These are phyloP conservation scores for Alsophila aescularia DNA, from an alignment of 2,888 invertebrate species.

Conservation along the genomic window DNA sequence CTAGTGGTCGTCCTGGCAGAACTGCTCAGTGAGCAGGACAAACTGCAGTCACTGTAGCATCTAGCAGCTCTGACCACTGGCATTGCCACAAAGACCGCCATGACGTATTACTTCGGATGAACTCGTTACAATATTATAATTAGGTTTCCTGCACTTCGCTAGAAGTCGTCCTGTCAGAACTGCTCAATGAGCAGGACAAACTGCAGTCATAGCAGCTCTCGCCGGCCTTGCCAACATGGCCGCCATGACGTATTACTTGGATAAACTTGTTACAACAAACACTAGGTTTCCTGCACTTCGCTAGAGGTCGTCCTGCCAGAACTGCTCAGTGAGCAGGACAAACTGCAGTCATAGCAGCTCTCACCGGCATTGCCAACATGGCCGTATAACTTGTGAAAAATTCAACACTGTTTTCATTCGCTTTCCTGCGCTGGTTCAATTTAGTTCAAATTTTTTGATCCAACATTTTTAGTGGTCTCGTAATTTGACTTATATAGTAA, in stretches of 20 bases:
- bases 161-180: conserved; percentile 42
- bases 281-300: conserved; percentile 72
- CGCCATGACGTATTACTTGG: conserved; percentile 86
- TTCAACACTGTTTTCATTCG: too few relatives aligned
- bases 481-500: too few relatives aligned
- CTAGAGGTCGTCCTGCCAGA: conserved; percentile 34
- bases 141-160: conserved; percentile 72
- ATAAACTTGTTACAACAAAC: conserved; percentile 22
- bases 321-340: conserved; percentile 91
- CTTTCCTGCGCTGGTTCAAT: too few relatives aligned
- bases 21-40: conserved; percentile 91
- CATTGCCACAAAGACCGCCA: conserved; percentile 91
- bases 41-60: not conserved
- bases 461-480: too few relatives aligned
- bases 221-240: conserved; percentile 93
- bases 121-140: not conserved
- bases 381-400: too few relatives aligned
- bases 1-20: conserved; percentile 34
- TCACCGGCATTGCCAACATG: conserved; percentile 93
- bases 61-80: conserved; percentile 89
- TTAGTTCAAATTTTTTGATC: too few relatives aligned
- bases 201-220: conserved; percentile 80
- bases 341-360: conserved; percentile 70
- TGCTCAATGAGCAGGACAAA: conserved; percentile 91
- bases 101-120: conserved; percentile 86